Base-by-base conservation (phyloP, 2,888 invertebrate species). In the Trissoscelio sp. region DNA sequence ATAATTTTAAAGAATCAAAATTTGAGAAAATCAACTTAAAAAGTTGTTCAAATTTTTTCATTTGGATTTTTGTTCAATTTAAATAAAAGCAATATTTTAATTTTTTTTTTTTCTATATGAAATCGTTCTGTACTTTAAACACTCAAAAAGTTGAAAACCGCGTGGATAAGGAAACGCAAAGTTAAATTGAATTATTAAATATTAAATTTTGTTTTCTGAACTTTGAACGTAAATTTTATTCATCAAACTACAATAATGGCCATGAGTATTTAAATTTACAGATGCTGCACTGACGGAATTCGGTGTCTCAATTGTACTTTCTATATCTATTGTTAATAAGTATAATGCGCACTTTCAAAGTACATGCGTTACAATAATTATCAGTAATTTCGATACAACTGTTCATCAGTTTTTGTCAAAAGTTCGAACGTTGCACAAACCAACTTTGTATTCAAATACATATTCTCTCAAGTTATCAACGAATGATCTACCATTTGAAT, bases 251-350 rank as follows among this genome's bases (percentile, higher is more conserved):
- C 58, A 39, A 12, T 58, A 58, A 58, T 58, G 58, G 39, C 58
- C 58, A 58, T 39, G 58, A 58, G 58, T 58, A 58, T 58, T 58
- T 58, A 34, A 37, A 58, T 58, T 18, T 58, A 58, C 58, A 58
- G 12, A 39, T 39, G 58, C 18, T 39, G 37, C 58, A 39, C 58
- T 58, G 58, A 39, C 39, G 14, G 22, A 39, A 58, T 58, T 58
- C 58, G 58, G 22, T 58, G 58, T 34, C 22, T 58, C 58, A 22
- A 22, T 58, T 58, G 58, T 58, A 58, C 37, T 57, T 37, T 57
- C 37, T 57, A 57, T n/a, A 37, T n/a, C 20, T 57, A 57, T 37
- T 57, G 37, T 57, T 57, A 57, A 57, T 57, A 57, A 37, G 57
- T 57, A 57, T 37, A 57, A 57, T 37, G 57, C 57, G 57, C 57